Percentiles rank a stretch among this genome's conserved stretches.
Evolutionary conservation across 2,797 vertebrate genomes (phyloP).

Genomic region (Danio albolineatus): DNA sequence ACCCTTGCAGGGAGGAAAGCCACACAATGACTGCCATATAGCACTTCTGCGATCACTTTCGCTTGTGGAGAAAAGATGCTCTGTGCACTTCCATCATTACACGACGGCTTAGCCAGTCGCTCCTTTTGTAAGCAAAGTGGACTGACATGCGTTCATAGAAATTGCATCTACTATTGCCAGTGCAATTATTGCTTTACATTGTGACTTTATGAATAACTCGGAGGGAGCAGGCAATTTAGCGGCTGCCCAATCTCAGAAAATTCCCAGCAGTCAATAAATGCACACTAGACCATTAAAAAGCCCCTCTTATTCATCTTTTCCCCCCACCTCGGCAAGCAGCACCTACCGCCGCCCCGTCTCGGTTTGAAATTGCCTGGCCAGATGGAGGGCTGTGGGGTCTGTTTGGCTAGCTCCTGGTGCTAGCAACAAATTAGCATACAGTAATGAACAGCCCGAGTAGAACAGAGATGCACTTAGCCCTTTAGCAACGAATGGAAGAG

Average conservation of each 20-base stretch:
- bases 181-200: constrained; percentile 62
- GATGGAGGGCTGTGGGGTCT: constrained; percentile 61
- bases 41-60: constrained; percentile 25
- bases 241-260: constrained; percentile 57
- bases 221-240: constrained; percentile 63
- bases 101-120: constrained; percentile 24
- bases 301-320: constrained; percentile 57
- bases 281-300: constrained; percentile 64
- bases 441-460: constrained; percentile 62
- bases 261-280: constrained; percentile 66
- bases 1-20: not conserved
- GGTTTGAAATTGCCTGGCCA: constrained; percentile 60
- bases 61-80: constrained; percentile 38
- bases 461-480: constrained; percentile 55
- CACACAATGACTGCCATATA: constrained; percentile 16
- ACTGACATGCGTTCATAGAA: constrained; percentile 57
- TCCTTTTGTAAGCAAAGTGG: constrained; percentile 54
- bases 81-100: constrained; percentile 33
- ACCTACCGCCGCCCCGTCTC: constrained; percentile 50
- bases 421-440: constrained; percentile 67
- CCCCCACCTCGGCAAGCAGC: constrained; percentile 25
- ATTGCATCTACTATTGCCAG: constrained; percentile 59
- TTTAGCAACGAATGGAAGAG: constrained; percentile 46
- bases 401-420: constrained; percentile 60
- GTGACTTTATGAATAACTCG: constrained; percentile 63